Percentiles rank a stretch among this genome's conserved stretches.
Evolutionary conservation across 2,113 vertebrate genomes (phyloP).

Genomic region (Monopterus albus): DNA sequence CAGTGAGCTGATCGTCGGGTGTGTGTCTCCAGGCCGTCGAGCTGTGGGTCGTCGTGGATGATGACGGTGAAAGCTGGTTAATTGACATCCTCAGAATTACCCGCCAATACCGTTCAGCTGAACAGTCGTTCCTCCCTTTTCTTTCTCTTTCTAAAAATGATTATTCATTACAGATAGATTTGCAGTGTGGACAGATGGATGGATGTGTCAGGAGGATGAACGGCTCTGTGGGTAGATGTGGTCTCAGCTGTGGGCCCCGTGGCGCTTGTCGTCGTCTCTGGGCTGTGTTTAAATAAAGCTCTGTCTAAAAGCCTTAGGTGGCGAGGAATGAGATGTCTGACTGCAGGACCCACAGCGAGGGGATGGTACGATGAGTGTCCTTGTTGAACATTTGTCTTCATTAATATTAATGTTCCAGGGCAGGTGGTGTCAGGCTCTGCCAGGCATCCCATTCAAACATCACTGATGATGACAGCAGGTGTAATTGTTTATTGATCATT

Average conservation of each 20-base stretch:
- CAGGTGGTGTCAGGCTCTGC: background rate
- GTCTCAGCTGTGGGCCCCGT: conserved; percentile 61
- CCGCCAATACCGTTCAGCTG: background rate
- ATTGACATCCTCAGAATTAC: background rate
- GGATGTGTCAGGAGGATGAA: conserved; percentile 31
- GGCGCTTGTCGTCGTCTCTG: conserved; percentile 41
- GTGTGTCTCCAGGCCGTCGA: conserved; percentile 21
- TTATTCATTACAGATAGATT: background rate
- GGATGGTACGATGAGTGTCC: background rate
- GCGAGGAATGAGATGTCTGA: conserved; percentile 45
- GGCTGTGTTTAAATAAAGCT: conserved; percentile 72
- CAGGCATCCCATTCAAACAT: background rate
- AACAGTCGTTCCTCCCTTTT: background rate
- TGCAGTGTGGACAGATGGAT: background rate
- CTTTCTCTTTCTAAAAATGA: background rate
- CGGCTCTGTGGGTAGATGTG: conserved; percentile 13
- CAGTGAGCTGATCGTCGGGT: conserved; percentile 26
- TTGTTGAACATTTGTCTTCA: background rate
- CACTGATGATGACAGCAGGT: background rate
- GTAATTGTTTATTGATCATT: background rate
- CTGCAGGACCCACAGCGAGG: conserved; percentile 21
- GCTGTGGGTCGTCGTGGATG: background rate
- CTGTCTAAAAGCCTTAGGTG: conserved; percentile 51
- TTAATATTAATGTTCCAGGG: background rate
- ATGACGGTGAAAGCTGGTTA: background rate